phyloP scores from a whole-genome alignment of 2,797 vertebrate genomes.

The Enteromius mattozi region DNA sequence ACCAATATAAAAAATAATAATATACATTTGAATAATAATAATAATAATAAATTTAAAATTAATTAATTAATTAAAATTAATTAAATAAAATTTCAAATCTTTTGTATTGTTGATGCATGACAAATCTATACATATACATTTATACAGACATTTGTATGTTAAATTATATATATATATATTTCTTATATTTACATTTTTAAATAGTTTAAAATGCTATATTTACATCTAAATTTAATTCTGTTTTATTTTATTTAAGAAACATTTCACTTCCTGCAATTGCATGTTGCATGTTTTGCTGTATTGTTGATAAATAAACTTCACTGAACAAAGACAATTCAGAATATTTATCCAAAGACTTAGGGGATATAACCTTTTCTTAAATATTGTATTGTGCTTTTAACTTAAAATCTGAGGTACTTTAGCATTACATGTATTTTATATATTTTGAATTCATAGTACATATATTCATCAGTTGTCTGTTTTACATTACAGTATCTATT shows the following conservation, averaged over 20 bases:
- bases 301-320: background rate
- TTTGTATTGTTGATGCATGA: background rate
- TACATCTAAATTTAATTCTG: background rate
- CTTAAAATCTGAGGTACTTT: background rate
- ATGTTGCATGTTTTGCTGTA: background rate
- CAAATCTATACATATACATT: background rate
- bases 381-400: background rate
- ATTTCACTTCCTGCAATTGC: background rate
- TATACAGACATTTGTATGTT: background rate
- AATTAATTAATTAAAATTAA: too few species aligned
- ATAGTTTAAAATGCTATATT: background rate
- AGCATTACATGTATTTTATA: background rate
- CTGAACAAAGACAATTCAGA: background rate
- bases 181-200: too few species aligned
- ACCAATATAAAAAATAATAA: background rate
- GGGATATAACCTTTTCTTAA: background rate
- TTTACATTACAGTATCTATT: background rate
- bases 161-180: background rate
- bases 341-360: background rate
- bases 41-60: too few species aligned
- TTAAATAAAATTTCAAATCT: background rate
- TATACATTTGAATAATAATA: too few species aligned
- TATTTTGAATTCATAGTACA: background rate
- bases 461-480: background rate
- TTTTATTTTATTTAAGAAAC: background rate